Evolutionary conservation across 1,140 invertebrate genomes (phyloP), one percentile per base, ranked within the genome.

Genomic region (Eubasilissa regina): DNA sequence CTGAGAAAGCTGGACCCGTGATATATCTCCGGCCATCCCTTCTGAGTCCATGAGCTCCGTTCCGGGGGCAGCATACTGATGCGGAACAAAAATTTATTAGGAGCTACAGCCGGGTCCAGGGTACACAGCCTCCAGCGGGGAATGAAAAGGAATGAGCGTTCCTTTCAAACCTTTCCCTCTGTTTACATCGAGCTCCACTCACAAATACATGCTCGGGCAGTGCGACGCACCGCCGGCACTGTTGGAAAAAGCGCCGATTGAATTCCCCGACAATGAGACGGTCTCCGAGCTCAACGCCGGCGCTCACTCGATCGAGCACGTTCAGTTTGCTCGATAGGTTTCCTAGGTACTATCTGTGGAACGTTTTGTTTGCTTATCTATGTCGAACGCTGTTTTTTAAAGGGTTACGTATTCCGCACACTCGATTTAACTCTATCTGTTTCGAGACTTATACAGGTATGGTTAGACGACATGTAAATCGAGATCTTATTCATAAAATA

Each of bases 311-410:
- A 81, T 77, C 79, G 79, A 81, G 77, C 79, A 81, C 79, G 75
- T 77, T 74, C 68, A 47, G 75, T 78, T 81, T 77, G 75, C 73
- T 81, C 79, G 56, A 81, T 75, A 45, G 68, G 70, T 70, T 80
- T 80, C 53, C 44, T 48, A 73, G 68, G 51, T 25, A 44, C 75
- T 53, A 66, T 76, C 75, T 66, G 17, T n/a, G 60, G 13, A 51
- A 48, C 75, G 44, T 75, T 76, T 76, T 82, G 74, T 82, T 82
- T 82, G 77, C 80, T 82, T 82, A 79, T 82, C 77, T 82, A 25
- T 53, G 53, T 47, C 12, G 51, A 44, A 56, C 21, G 9, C 19
- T 77, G 64, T 82, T 77, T 81, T 77, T 47, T 70, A 19, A 73
- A 74, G 80, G 64, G 68, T 80, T 77, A 43, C 75, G 55, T 21